Conservation (phyloP, 92 coral and sea anemone species). For the Diadumene lineata region DNA sequence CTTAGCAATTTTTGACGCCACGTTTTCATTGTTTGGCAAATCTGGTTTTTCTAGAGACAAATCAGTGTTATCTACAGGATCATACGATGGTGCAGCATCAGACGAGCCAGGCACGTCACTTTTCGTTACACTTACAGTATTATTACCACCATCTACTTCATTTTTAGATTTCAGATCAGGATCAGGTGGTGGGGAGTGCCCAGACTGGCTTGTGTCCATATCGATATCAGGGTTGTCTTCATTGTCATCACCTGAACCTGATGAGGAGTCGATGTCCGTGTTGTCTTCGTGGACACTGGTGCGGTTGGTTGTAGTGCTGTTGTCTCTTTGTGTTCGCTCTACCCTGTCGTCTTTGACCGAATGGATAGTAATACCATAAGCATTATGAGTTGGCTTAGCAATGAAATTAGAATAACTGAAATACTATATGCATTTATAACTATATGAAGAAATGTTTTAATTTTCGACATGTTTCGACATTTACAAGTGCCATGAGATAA, state of each 20-base stretch:
- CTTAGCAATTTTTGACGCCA: constrained; percentile 10
- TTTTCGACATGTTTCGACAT: no score
- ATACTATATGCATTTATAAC: no score
- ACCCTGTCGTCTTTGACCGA: constrained; percentile 10
- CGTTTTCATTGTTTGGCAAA: constrained; percentile 34
- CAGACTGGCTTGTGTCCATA: constrained; percentile 6
- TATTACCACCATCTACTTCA: not conserved
- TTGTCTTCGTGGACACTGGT: constrained; percentile 5
- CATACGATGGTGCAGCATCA: constrained; percentile 16
- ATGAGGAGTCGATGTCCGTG: constrained; percentile 11
- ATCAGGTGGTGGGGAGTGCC: not conserved
- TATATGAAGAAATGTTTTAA: no score
- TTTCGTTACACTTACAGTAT: not conserved
- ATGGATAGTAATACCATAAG: not conserved
- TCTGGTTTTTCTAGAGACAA: constrained; percentile 40
- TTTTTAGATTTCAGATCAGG: not conserved
- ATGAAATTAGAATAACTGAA: no score
- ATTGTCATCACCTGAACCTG: no score
- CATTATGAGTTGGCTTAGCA: no score
- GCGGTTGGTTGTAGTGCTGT: not conserved
- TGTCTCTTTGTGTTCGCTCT: not conserved
- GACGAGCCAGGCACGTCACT: not conserved
- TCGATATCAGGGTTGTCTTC: constrained; percentile 4
- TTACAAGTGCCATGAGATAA: no score
- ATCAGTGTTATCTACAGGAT: constrained; percentile 41